Base-by-base conservation (phyloP, 2,888 invertebrate genomes). In the Macroteleia sp. region DNA sequence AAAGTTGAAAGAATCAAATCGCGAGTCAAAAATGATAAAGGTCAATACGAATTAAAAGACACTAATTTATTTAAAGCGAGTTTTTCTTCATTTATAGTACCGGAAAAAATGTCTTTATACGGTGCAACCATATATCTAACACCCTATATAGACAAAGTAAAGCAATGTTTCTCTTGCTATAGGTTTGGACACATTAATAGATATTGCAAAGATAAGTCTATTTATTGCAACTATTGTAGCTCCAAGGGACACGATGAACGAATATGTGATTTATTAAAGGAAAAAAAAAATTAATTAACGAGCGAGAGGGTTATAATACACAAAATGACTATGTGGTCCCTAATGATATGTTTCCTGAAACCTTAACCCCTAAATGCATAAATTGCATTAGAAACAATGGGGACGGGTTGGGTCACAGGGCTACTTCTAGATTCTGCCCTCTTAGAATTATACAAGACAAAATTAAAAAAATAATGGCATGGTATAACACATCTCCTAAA, bases 1-100 rank as follows among this genome's bases (percentile, higher is more conserved):
- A 57, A 41, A 28, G 25, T 57, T 2, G 57, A 57, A 42, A 57
- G 44, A 57, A 19, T 57, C 30, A 56, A 39, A 56, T 3, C 6
- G 25, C 25, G 6, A 5, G 19, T 12, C 1, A 42, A 3, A n/a
- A 20, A 42, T 0, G 57, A 42, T 1, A 14, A 41, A 4, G 57
- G 57, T 1, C 6, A 41, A 16, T 25, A 1, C 8, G 19, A 12
- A 2, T 12, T 30, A 8, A 10, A n/a, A 19, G 32, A 42, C 6
- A 9, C 46, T 4, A 19, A 62, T 22, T 4, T 50, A 10, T 62
- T 39, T 12, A 62, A 39, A n/a, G 50, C 50, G 0, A 39, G 16
- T 50, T 62, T 62, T 12, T 17, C 3, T 8, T 16, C 62, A 1
- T 19, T 9, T 39, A 3, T 14, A 9, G 9, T 62, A 9, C 62